phyloP scores from a whole-genome alignment of 2,113 vertebrate genomes.

The Silurus glanis region DNA sequence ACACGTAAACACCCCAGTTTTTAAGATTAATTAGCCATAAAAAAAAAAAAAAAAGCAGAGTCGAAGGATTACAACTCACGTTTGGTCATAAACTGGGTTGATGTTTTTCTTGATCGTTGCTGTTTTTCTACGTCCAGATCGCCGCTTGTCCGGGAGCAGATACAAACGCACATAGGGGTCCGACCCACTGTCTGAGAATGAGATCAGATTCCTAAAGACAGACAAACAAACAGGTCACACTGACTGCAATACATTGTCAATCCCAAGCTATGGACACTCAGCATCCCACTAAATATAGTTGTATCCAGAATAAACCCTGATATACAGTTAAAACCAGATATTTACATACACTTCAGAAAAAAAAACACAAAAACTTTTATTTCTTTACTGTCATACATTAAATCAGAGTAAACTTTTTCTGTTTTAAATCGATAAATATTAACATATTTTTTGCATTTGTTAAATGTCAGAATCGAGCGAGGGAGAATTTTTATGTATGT shows the following conservation, averaged over 20 bases:
- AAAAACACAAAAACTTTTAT: too few species aligned
- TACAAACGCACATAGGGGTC: constrained; percentile 94
- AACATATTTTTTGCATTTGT: too few species aligned
- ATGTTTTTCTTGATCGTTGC: constrained; percentile 86
- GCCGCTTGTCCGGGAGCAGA: constrained; percentile 91
- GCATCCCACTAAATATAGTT: background rate
- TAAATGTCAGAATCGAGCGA: too few species aligned
- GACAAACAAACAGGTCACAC: background rate
- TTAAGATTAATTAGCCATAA: background rate
- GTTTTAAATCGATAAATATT: too few species aligned
- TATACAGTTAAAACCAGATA: too few species aligned
- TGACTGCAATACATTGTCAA: background rate
- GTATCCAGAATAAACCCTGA: background rate
- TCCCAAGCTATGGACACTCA: background rate
- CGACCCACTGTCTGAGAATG: constrained; percentile 87
- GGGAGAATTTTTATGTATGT: too few species aligned
- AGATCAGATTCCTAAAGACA: constrained; percentile 84
- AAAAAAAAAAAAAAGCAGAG: background rate
- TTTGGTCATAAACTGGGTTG: constrained; percentile 89
- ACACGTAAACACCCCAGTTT: background rate
- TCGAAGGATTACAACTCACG: constrained; percentile 68
- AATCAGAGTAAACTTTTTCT: too few species aligned
- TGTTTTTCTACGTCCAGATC: constrained; percentile 94
- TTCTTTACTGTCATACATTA: too few species aligned
- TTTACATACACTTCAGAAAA: too few species aligned